Base-by-base conservation (phyloP, 2,113 vertebrate genomes). In the Cygnus buccinator region DNA sequence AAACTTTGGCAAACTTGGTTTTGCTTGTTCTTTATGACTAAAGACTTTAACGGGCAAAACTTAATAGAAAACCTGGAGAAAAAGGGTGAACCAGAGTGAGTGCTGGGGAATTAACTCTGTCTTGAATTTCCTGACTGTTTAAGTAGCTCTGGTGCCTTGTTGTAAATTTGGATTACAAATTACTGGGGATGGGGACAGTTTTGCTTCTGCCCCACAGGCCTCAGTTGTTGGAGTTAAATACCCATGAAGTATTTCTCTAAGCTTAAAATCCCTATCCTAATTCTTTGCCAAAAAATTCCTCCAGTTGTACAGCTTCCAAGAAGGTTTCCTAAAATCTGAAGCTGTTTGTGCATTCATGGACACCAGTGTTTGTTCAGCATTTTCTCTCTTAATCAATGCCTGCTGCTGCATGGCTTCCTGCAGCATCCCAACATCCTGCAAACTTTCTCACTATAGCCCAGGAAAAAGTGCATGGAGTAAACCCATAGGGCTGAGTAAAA, bases 321-420 rank as follows among this genome's bases (percentile, higher is more conserved):
- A 75, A 43, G 21, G 9, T 3, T 29, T 87, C 31, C 44, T 66
- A 20, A 77, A 67, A 46, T 59, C 19, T 23, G 16, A 55, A 86
- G 33, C 11, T 44, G 11, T 66, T 74, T 88, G 10, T 20, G 16
- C 0, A 0, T 41, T 20, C 7, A 3, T 31, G 48, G 25, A 13
- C 10, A 11, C 11, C 4, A 22, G 8, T 0, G 0, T 46, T 61
- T 91, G 39, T 85, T 73, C 43, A 62, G 18, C 10, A 33, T 44
- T 55, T 18, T n/a, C n/a, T 85, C 39, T 43, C 46, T 35, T 31
- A 22, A 29, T 50, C 21, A 6, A 57, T 37, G 22, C 28, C 11
- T 29, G 10, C 33, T 16, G 7, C 35, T 48, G 35, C 0, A 1
- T 41, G 14, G 25, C 22, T 83, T 79, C 28, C 59, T 77, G n/a